phyloP scores from a whole-genome alignment of 2,888 invertebrate genomes.

The Lordiphosa fenestrarum region DNA sequence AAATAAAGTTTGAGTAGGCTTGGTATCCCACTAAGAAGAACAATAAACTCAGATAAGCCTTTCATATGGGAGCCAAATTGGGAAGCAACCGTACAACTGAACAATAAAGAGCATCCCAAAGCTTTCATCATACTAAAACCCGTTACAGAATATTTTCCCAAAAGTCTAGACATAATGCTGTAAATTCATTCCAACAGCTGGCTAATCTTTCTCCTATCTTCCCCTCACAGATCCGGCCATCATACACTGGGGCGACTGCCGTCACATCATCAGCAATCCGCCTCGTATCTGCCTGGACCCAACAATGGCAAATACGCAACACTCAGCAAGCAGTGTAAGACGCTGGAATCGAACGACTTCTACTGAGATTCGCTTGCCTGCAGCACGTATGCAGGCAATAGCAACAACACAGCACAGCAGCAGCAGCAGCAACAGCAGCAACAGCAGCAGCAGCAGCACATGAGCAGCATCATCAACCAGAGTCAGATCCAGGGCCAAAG shows the following conservation, averaged over 20 bases:
- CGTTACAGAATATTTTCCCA: no score
- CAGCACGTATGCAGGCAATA: slow-evolving; percentile 81
- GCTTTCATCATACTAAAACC: no score
- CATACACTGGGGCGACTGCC: slow-evolving; percentile 86
- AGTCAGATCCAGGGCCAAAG: slow-evolving; percentile 40
- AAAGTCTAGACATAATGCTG: no score
- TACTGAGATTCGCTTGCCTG: slow-evolving; percentile 90
- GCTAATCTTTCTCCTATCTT: neutral
- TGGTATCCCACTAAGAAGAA: no score
- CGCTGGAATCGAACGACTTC: slow-evolving; percentile 94
- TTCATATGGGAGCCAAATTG: no score
- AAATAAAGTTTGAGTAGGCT: no score
- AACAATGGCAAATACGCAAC: slow-evolving; percentile 95
- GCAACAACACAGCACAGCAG: slow-evolving; percentile 72
- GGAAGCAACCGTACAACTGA: no score
- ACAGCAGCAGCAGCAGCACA: slow-evolving; percentile 46
- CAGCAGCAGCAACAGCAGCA: slow-evolving; percentile 39
- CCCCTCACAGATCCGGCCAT: slow-evolving; percentile 77
- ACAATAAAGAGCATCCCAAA: no score
- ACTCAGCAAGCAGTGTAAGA: slow-evolving; percentile 97
- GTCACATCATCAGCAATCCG: slow-evolving; percentile 80
- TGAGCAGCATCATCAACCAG: slow-evolving; percentile 54
- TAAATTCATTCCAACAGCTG: no score
- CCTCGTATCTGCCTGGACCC: slow-evolving; percentile 82
- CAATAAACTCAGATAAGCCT: no score